Conservation (phyloP, 2,797 vertebrate species). For the Dromococcyx pavoninus region DNA sequence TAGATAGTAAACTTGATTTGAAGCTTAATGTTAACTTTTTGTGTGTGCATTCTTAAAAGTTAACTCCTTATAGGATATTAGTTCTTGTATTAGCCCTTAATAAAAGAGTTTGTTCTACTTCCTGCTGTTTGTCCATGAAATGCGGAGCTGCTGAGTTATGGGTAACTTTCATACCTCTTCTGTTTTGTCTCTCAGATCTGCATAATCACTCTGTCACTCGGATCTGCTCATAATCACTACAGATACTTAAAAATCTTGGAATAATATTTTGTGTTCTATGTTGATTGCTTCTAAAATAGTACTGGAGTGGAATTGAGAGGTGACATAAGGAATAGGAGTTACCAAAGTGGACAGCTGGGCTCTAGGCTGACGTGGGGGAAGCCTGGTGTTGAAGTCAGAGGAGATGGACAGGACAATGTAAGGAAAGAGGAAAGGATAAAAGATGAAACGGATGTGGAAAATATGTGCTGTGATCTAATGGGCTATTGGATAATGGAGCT, state of each 20-base stretch:
- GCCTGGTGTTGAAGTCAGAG: neutral
- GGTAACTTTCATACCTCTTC: neutral
- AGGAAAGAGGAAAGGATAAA: conserved; percentile 47
- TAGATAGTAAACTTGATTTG: neutral
- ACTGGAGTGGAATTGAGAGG: neutral
- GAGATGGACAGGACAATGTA: conserved; percentile 31
- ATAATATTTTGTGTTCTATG: neutral
- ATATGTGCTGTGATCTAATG: neutral
- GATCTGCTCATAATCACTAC: neutral
- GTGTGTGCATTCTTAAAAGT: neutral
- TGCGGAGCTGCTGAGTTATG: neutral
- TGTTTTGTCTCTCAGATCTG: neutral
- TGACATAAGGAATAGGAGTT: neutral
- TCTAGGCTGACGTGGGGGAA: neutral
- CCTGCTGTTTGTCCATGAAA: neutral
- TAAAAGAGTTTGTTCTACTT: neutral
- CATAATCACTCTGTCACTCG: too few species aligned
- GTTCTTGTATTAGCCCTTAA: neutral
- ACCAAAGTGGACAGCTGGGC: neutral
- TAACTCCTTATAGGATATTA: neutral
- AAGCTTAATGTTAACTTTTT: neutral
- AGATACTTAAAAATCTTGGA: neutral
- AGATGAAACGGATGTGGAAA: neutral
- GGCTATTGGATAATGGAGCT: neutral
- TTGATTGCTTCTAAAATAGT: neutral